Evolutionary conservation across 2,113 vertebrate genomes (phyloP).

Genomic region (Seriola rivoliana): DNA sequence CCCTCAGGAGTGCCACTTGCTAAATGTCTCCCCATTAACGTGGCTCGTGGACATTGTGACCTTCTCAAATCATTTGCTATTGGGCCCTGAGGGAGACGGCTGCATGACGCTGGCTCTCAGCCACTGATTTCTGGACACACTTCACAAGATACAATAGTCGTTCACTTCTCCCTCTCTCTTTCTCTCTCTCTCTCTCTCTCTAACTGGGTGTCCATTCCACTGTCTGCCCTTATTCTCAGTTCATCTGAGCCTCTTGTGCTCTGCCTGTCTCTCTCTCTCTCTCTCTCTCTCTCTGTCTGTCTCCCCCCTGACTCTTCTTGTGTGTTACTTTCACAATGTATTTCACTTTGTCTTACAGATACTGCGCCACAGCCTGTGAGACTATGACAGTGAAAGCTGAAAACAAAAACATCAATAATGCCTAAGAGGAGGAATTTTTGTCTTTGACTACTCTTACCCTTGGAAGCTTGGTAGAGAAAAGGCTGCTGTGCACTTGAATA

Average conservation of each 20-base stretch:
- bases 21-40: slow-evolving; percentile 68
- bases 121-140: slow-evolving; percentile 51
- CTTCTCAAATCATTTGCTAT: slow-evolving; percentile 55
- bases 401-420: not conserved
- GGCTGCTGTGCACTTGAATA: slow-evolving; percentile 10
- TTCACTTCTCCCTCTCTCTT: slow-evolving; percentile 8
- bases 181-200: slow-evolving; percentile 26
- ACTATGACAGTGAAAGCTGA: not conserved
- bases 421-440: not conserved
- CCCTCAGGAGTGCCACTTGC: slow-evolving; percentile 38
- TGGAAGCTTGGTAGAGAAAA: not conserved
- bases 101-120: slow-evolving; percentile 39
- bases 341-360: slow-evolving; percentile 6
- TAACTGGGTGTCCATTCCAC: slow-evolving; percentile 9
- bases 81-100: slow-evolving; percentile 32
- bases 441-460: not conserved
- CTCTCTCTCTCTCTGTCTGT: not conserved
- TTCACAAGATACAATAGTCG: slow-evolving; percentile 18
- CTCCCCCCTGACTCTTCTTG: not conserved
- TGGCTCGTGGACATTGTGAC: slow-evolving; percentile 62
- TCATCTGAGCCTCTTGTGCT: slow-evolving; percentile 5
- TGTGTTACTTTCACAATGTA: slow-evolving; percentile 6
- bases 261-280: not conserved
- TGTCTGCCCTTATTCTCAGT: slow-evolving; percentile 1
- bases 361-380: not conserved